phyloP scores from a whole-genome alignment of 2,888 invertebrate species.

The Ferdinandea cuprea region DNA sequence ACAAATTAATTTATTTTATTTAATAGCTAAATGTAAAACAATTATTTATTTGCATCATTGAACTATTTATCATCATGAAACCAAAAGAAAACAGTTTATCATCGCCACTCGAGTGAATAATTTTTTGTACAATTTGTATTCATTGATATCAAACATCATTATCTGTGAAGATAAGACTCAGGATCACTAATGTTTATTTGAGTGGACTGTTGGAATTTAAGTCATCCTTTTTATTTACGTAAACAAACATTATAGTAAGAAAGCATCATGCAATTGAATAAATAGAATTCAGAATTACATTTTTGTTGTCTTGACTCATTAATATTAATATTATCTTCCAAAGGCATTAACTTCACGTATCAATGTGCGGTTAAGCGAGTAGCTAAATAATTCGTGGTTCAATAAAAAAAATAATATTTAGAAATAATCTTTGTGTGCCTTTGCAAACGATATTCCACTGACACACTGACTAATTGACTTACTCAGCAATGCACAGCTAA shows the following conservation, averaged over 20 bases:
- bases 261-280: conserved; percentile 68
- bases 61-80: conserved; percentile 43
- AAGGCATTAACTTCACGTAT: too few relatives aligned
- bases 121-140: conserved; percentile 19
- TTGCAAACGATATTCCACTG: too few relatives aligned
- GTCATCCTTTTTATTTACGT: conserved; percentile 31
- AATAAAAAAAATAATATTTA: too few relatives aligned
- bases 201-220: conserved; percentile 33
- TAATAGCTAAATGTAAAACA: conserved; percentile 52
- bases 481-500: too few relatives aligned
- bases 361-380: too few relatives aligned
- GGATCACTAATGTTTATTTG: conserved; percentile 46
- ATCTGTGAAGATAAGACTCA: conserved; percentile 42
- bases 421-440: too few relatives aligned
- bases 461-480: too few relatives aligned
- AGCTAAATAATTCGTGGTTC: too few relatives aligned
- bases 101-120: conserved; percentile 33
- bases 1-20: conserved; percentile 64
- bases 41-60: conserved; percentile 63
- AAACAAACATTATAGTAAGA: not conserved
- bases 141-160: conserved; percentile 30
- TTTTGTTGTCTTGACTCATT: not conserved
- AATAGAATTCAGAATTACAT: conserved; percentile 64
- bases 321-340: not conserved
- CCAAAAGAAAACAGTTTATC: conserved; percentile 13